phyloP scores from a whole-genome alignment of 53 echinoderm and acorn worm species.

The Paelopatides confundens region DNA sequence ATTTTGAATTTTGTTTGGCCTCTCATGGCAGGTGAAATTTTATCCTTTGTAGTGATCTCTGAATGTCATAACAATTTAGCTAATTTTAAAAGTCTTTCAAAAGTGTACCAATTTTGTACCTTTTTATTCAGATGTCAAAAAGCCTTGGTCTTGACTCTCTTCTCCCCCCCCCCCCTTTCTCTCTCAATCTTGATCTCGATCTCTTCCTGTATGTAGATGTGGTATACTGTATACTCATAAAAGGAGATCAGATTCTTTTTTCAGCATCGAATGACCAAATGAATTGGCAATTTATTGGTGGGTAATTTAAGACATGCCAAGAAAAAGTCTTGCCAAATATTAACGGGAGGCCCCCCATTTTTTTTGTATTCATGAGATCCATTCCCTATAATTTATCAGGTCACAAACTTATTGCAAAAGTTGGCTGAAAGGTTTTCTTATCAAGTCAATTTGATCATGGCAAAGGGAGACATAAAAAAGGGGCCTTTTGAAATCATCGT shows the following conservation, averaged over 20 bases:
- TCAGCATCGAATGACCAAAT: neutral
- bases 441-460: neutral
- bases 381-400: neutral
- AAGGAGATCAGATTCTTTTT: neutral
- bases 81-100: constrained; percentile 18
- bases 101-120: neutral
- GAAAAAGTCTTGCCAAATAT: neutral
- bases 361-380: neutral
- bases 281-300: neutral
- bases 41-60: neutral
- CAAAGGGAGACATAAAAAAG: neutral
- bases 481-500: too few species aligned
- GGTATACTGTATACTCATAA: neutral
- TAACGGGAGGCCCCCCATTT: neutral
- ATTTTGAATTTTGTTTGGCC: neutral
- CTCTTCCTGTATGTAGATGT: too few species aligned
- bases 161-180: too few species aligned
- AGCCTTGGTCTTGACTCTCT: neutral
- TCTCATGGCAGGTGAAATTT: constrained; percentile 8
- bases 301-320: neutral
- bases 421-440: neutral
- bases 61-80: constrained; percentile 2
- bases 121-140: neutral
- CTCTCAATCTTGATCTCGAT: too few species aligned
- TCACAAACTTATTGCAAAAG: neutral